Evolutionary conservation across 2,888 invertebrate species (phyloP), one percentile per base, ranked within the genome.

Genomic region (Kuschelorhynchus macadamiae): DNA sequence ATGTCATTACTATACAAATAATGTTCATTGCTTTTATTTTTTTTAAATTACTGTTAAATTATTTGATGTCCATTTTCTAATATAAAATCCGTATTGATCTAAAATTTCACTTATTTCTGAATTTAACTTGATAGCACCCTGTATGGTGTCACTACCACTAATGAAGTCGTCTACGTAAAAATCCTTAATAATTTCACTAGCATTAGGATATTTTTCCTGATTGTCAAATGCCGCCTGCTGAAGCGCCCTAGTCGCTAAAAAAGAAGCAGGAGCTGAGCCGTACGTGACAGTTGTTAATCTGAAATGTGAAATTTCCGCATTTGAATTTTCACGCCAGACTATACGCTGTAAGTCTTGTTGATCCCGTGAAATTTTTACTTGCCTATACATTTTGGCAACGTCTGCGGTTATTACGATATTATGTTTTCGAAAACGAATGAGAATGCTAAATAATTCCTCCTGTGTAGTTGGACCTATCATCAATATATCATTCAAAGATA

Each of bases 251-350:
- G 52, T 52, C 1, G 52, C 52, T 14, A 32, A 30, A 47, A 47
- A 47, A 11, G 47, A 47, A 1, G 47, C 25, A 1, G 47, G 2
- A n/a, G 47, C 47, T 1, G 52, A 33, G 3, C 52, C 33, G 33
- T 52, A 52, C 1, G 60, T 60, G 7, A 60, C 39, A 2, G 60
- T 60, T 9, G 36, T 36, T 1, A 60, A 49, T 44, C 4, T n/a
- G 20, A 17, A n/a, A n/a, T n/a, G n/a, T n/a, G n/a, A n/a, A n/a
- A 60, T 33, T 49, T 33, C 8, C 3, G 49, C 17, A 1, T 49
- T 7, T 5, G 4, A 7, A 7, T 25, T 25, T 25, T 25, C 25
- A 5, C 25, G 25, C 25, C 4, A 25, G 1, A 44, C 16, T 4
- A 44, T 44, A 2, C 16, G 17, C 16, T 44, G 44, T 4, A 49